These are phyloP conservation scores for Leptinotarsa peninsularis DNA, from an alignment of 2,888 invertebrate species.

Conservation along the genomic window DNA sequence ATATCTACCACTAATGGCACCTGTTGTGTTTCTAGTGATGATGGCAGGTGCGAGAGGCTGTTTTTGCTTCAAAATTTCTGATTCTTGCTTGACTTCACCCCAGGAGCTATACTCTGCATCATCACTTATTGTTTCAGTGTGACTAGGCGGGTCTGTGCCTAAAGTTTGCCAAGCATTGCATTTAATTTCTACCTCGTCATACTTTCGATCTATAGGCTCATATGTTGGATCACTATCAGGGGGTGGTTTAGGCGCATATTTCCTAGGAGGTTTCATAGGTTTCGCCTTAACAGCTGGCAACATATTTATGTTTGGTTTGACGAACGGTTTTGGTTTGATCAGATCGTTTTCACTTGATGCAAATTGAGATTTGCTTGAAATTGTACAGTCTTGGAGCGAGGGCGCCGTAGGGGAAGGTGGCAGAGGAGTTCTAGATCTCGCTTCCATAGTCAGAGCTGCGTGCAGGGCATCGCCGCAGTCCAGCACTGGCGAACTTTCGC, in stretches of 20 bases:
- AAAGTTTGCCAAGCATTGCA: constrained; percentile 86
- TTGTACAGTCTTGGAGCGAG: constrained; percentile 50
- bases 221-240: constrained; percentile 53
- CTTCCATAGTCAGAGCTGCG: constrained; percentile 81
- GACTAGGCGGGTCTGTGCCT: constrained; percentile 79
- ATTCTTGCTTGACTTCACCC: constrained; percentile 61
- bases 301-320: constrained; percentile 27
- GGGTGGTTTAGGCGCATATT: constrained; percentile 41
- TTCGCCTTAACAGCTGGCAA: constrained; percentile 19
- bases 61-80: constrained; percentile 59
- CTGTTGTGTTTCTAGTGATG: constrained; percentile 63
- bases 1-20: constrained; percentile 70
- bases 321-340: constrained; percentile 23
- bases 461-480: constrained; percentile 82
- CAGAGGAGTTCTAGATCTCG: constrained; percentile 84
- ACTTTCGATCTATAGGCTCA: constrained; percentile 73
- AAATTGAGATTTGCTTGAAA: constrained; percentile 35
- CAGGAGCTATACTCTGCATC: constrained; percentile 64
- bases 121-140: constrained; percentile 71
- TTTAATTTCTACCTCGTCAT: constrained; percentile 82
- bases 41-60: constrained; percentile 67
- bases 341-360: background rate
- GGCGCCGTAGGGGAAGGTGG: constrained; percentile 69
- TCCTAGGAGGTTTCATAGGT: constrained; percentile 64
- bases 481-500: constrained; percentile 71